phyloP scores from a whole-genome alignment of 2,797 vertebrate species.

The Cryptoblepharus egeriae region DNA sequence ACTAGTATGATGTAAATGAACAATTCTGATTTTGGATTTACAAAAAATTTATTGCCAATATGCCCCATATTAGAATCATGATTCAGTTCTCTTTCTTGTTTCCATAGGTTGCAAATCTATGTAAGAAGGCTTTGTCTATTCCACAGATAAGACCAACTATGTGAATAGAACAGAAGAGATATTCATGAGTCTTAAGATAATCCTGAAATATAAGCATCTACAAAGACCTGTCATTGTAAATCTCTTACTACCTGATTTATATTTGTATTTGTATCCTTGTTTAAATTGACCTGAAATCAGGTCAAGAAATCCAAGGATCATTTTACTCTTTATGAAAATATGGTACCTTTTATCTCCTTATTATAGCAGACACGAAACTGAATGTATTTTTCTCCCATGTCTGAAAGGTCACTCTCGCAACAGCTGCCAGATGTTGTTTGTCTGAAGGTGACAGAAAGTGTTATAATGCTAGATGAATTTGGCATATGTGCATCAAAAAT shows the following conservation, averaged over 20 bases:
- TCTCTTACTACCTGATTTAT: neutral
- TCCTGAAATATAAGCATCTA: neutral
- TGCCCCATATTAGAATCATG: neutral
- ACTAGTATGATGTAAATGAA: neutral
- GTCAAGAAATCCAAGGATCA: neutral
- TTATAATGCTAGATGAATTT: slow-evolving; percentile 58
- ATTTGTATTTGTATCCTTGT: neutral
- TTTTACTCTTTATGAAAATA: neutral
- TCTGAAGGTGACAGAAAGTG: slow-evolving; percentile 58
- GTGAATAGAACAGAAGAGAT: neutral
- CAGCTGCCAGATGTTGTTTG: slow-evolving; percentile 64
- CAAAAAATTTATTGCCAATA: neutral
- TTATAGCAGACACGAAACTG: slow-evolving; percentile 13
- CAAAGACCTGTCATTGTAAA: neutral
- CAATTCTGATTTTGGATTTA: neutral
- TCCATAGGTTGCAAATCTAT: neutral
- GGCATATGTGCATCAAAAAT: slow-evolving; percentile 49
- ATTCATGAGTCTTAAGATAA: neutral
- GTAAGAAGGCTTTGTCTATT: neutral
- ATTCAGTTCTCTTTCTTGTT: neutral
- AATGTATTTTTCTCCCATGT: slow-evolving; percentile 57
- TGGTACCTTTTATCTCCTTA: neutral
- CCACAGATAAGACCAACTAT: neutral
- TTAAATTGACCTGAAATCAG: slow-evolving; percentile 7
- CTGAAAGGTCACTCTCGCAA: slow-evolving; percentile 61